Conservation (phyloP, 1,140 invertebrate species). For the Brachionus rotundiformis region DNA sequence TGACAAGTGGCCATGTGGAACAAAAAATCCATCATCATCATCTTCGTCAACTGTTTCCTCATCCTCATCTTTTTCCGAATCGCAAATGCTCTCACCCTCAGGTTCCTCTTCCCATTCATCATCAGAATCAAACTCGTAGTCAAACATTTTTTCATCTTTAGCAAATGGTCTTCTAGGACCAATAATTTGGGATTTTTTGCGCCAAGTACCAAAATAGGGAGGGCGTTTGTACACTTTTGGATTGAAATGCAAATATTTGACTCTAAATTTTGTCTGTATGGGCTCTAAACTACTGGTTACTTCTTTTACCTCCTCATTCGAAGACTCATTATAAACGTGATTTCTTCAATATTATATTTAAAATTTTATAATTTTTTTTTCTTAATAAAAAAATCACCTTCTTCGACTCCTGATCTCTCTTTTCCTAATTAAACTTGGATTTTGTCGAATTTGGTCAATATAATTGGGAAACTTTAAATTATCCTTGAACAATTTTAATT, state of each 20-base stretch:
- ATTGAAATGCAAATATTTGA: slow-evolving; percentile 50
- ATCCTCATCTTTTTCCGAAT: slow-evolving; percentile 36
- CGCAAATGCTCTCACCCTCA: slow-evolving; percentile 37
- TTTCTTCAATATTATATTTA: not conserved
- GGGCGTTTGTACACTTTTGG: slow-evolving; percentile 22
- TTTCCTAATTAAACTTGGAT: slow-evolving; percentile 12
- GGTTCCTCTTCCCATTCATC: slow-evolving; percentile 52
- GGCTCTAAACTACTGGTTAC: not conserved
- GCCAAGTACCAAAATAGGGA: slow-evolving; percentile 51
- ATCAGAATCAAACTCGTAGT: slow-evolving; percentile 52
- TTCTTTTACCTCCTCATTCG: not conserved
- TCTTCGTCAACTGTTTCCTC: slow-evolving; percentile 40
- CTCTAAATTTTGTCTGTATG: not conserved
- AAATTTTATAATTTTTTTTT: not conserved
- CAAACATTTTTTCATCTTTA: slow-evolving; percentile 29
- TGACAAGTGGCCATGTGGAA: slow-evolving; percentile 50
- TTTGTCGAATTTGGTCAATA: slow-evolving; percentile 22
- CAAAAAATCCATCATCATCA: slow-evolving; percentile 51
- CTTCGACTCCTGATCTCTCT: slow-evolving; percentile 8
- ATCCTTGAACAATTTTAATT: not conserved
- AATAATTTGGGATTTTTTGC: slow-evolving; percentile 33
- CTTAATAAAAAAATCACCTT: slow-evolving; percentile 6
- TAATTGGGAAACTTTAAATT: not conserved
- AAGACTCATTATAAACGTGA: not conserved
- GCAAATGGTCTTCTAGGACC: slow-evolving; percentile 38